Percentiles rank a stretch among this genome's conserved stretches.
phyloP scores from a whole-genome alignment of 1,140 invertebrate genomes.

The Drosophila sproati region DNA sequence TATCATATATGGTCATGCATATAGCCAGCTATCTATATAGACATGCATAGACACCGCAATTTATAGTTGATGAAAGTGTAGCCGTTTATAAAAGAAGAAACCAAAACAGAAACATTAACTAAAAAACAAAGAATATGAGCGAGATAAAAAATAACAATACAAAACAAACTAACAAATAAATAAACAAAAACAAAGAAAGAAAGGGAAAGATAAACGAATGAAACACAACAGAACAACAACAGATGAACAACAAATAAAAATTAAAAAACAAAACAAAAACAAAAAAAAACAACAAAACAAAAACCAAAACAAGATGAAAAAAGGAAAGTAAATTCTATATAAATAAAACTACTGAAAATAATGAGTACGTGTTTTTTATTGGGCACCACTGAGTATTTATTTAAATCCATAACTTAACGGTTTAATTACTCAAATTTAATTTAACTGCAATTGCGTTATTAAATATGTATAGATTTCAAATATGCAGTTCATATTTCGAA shows the following conservation, averaged over 20 bases:
- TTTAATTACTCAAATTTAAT: constrained; percentile 1
- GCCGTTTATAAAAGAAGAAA: constrained; percentile 86
- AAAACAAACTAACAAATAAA: constrained; percentile 36
- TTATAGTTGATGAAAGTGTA: constrained; percentile 56
- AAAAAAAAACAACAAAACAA: constrained; percentile 73
- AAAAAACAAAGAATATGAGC: constrained; percentile 33
- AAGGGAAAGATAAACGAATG: constrained; percentile 84
- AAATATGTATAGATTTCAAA: too few relatives aligned
- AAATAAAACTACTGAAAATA: constrained; percentile 82
- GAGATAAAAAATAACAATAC: constrained; percentile 30
- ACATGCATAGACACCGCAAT: constrained; percentile 46
- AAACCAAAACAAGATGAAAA: constrained; percentile 53
- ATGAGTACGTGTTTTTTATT: constrained; percentile 33
- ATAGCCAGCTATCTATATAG: constrained; percentile 73
- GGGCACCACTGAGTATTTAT: not conserved
- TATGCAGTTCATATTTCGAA: too few relatives aligned
- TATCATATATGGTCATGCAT: constrained; percentile 22
- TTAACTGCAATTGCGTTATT: constrained; percentile 2
- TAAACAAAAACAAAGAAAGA: constrained; percentile 17
- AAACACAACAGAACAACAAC: constrained; percentile 86
- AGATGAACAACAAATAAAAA: constrained; percentile 85
- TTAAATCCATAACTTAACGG: not conserved
- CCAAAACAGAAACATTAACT: constrained; percentile 12
- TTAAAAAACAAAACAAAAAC: constrained; percentile 80
- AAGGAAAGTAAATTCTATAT: constrained; percentile 85